Percentiles rank a stretch among this genome's conserved stretches.
Evolutionary conservation across 2,797 vertebrate species (phyloP).

Genomic region (Takifugu ocellatus): DNA sequence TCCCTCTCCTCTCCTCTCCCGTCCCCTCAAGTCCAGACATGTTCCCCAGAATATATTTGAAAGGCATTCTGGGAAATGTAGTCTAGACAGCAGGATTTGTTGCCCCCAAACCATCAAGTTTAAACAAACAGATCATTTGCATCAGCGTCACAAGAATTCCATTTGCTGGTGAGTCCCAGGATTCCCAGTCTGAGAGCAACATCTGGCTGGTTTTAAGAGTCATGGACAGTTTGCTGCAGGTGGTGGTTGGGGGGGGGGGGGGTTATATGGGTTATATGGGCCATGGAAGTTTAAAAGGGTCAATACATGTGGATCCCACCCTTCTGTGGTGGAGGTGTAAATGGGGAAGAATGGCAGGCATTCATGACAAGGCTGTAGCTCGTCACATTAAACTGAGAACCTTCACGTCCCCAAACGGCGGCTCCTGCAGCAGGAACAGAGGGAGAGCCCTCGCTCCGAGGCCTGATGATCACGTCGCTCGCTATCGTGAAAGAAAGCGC

Average conservation of each 20-base stretch:
- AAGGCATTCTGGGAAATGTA: conserved; percentile 41
- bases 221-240: conserved; percentile 66
- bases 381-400: too few species aligned
- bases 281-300: conserved; percentile 66
- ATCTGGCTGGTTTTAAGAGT: conserved; percentile 68
- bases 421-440: neutral
- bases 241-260: conserved; percentile 50
- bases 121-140: neutral
- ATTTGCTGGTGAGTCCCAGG: conserved; percentile 10
- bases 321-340: conserved; percentile 10
- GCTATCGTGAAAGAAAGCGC: conserved; percentile 58
- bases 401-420: conserved; percentile 2
- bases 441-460: conserved; percentile 27
- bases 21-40: conserved; percentile 24
- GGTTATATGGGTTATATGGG: conserved; percentile 65
- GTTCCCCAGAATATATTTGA: conserved; percentile 15
- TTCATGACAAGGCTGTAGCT: conserved; percentile 13
- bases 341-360: conserved; percentile 3
- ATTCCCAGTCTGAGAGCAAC: conserved; percentile 42
- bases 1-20: too few species aligned
- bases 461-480: conserved; percentile 45
- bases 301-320: conserved; percentile 49
- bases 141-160: neutral
- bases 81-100: too few species aligned
- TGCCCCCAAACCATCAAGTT: too few species aligned